Evolutionary conservation across 2,888 invertebrate species (phyloP).

Genomic region (Steinernema scapterisci): DNA sequence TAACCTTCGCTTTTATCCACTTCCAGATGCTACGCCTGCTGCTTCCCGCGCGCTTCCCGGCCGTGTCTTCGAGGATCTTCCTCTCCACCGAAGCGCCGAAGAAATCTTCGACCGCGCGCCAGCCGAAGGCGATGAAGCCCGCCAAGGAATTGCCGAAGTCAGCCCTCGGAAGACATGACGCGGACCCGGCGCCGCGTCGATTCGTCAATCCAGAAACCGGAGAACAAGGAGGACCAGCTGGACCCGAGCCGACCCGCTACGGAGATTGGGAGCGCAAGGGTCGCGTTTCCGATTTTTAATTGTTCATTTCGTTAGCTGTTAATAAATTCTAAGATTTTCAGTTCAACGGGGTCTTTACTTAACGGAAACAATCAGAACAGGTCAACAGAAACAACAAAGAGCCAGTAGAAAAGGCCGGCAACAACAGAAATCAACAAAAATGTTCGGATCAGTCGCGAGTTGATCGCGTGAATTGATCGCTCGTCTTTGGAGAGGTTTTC

Average conservation of each 20-base stretch:
- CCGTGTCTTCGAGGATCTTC: neutral
- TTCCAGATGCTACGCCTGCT: neutral
- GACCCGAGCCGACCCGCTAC: slow-evolving; percentile 97
- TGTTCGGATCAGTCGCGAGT: slow-evolving; percentile 15
- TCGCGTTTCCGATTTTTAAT: slow-evolving; percentile 87
- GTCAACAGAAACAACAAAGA: slow-evolving; percentile 17
- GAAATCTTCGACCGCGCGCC: neutral
- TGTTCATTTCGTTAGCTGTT: slow-evolving; percentile 23
- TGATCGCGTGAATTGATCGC: neutral
- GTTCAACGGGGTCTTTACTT: neutral
- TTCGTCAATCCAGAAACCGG: slow-evolving; percentile 45
- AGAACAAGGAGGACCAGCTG: slow-evolving; percentile 83
- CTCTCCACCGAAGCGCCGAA: slow-evolving; percentile 4
- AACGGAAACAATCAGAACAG: slow-evolving; percentile 30
- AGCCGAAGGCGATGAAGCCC: slow-evolving; percentile 22
- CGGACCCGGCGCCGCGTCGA: slow-evolving; percentile 36
- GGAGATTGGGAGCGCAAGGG: slow-evolving; percentile 99
- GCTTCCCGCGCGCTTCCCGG: neutral
- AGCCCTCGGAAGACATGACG: slow-evolving; percentile 5
- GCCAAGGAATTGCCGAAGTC: slow-evolving; percentile 24
- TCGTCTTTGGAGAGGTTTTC: neutral
- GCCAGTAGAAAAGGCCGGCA: neutral
- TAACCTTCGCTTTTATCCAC: too few species aligned
- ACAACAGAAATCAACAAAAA: slow-evolving; percentile 28
- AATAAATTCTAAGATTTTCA: neutral